Conservation (phyloP, 1,140 invertebrate species). For the Matsumurasca onukii region DNA sequence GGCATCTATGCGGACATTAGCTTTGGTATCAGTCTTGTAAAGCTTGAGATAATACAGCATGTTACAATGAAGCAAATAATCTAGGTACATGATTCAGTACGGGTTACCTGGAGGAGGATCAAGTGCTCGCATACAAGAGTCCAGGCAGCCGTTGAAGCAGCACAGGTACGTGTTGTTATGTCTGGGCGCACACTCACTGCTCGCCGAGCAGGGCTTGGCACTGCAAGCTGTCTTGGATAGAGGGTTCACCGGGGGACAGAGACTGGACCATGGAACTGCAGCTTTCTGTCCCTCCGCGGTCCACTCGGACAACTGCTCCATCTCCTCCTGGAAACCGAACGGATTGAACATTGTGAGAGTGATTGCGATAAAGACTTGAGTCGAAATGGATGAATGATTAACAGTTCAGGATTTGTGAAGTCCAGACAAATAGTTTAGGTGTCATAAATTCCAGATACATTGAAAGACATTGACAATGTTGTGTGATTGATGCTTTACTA, state of each 20-base stretch:
- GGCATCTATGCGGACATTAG: too few species aligned
- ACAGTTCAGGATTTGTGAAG: too few species aligned
- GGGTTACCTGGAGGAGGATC: slow-evolving; percentile 21
- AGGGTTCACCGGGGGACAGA: slow-evolving; percentile 8
- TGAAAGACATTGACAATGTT: too few species aligned
- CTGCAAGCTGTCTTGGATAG: neutral
- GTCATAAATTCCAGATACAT: too few species aligned
- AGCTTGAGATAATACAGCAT: too few species aligned
- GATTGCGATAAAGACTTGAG: too few species aligned
- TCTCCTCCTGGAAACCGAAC: slow-evolving; percentile 17
- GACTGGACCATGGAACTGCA: slow-evolving; percentile 17
- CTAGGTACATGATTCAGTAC: neutral
- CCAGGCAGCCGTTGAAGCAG: slow-evolving; percentile 27
- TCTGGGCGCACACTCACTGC: neutral
- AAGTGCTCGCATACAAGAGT: slow-evolving; percentile 22
- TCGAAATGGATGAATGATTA: too few species aligned
- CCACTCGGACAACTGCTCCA: neutral
- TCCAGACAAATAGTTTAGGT: too few species aligned
- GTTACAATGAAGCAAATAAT: neutral
- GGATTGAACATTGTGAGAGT: too few species aligned
- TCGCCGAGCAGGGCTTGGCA: neutral
- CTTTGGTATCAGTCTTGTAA: too few species aligned
- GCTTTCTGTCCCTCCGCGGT: neutral
- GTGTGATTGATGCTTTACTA: too few species aligned
- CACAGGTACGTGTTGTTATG: slow-evolving; percentile 23